Evolutionary conservation across 2,113 vertebrate species (phyloP).

Genomic region (Brachypteracias leptosomus): DNA sequence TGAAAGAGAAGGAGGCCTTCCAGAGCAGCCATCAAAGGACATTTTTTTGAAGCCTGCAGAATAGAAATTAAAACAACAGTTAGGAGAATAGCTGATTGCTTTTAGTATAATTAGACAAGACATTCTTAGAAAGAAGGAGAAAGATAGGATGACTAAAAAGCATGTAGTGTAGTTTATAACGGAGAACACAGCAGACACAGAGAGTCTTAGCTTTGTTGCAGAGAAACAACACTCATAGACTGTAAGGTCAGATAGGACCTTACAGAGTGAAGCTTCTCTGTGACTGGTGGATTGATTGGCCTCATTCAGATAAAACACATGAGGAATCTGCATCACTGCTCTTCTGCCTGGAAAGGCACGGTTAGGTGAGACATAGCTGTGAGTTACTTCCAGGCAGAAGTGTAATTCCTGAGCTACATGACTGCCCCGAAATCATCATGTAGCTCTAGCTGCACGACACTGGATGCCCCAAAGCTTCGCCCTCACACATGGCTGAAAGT

Average conservation of each 20-base stretch:
- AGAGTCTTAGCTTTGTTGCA: background rate
- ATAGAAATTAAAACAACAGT: background rate
- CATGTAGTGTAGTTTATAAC: background rate
- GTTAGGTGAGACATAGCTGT: background rate
- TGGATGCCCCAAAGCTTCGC: slow-evolving; percentile 23
- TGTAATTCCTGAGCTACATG: background rate
- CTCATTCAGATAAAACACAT: background rate
- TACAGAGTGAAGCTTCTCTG: background rate
- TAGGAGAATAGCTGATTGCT: background rate
- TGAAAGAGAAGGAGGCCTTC: background rate
- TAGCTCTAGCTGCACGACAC: background rate
- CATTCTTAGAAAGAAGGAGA: background rate
- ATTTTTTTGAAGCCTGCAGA: background rate
- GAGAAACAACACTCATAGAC: background rate
- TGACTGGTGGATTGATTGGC: background rate
- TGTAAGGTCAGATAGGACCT: background rate
- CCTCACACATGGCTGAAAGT: background rate
- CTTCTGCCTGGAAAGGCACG: background rate
- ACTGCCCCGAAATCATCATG: background rate
- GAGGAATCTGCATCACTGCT: background rate
- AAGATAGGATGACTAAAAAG: background rate
- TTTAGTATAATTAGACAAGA: background rate
- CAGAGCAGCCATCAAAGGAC: background rate
- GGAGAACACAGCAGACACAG: background rate
- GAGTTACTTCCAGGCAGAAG: background rate